phyloP scores from a whole-genome alignment of 1,140 invertebrate genomes.

The Zaprionus capensis region DNA sequence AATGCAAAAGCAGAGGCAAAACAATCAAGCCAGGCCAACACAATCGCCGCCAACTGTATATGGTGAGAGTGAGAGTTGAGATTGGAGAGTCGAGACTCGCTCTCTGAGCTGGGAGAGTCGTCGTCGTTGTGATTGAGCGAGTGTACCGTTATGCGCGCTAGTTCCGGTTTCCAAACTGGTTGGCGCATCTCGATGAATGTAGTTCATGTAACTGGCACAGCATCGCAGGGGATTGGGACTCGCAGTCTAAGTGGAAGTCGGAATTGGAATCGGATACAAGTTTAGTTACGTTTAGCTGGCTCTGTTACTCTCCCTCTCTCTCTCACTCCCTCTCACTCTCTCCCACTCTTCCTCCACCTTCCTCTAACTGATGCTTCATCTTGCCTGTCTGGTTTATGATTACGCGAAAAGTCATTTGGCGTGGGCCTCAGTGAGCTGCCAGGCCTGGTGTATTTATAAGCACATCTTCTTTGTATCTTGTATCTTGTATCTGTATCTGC shows the following conservation, averaged over 20 bases:
- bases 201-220: constrained; percentile 80
- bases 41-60: constrained; percentile 27
- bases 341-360: not conserved
- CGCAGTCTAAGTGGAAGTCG: constrained; percentile 29
- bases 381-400: constrained; percentile 59
- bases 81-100: constrained; percentile 1
- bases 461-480: constrained; percentile 15
- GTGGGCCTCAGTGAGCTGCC: constrained; percentile 26
- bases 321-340: not conserved
- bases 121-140: constrained; percentile 8
- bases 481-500: constrained; percentile 16
- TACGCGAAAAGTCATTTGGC: constrained; percentile 71
- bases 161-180: constrained; percentile 78
- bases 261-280: not conserved
- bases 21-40: constrained; percentile 35
- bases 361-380: too few species aligned
- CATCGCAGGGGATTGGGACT: not conserved
- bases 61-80: constrained; percentile 57
- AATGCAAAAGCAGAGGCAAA: constrained; percentile 62
- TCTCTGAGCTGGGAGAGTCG: constrained; percentile 4
- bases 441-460: constrained; percentile 14
- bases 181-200: constrained; percentile 46
- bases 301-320: not conserved
- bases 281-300: constrained; percentile 17
- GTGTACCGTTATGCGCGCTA: constrained; percentile 73